Conservation (phyloP, 2,888 invertebrate species). For the Sericinus montela region DNA sequence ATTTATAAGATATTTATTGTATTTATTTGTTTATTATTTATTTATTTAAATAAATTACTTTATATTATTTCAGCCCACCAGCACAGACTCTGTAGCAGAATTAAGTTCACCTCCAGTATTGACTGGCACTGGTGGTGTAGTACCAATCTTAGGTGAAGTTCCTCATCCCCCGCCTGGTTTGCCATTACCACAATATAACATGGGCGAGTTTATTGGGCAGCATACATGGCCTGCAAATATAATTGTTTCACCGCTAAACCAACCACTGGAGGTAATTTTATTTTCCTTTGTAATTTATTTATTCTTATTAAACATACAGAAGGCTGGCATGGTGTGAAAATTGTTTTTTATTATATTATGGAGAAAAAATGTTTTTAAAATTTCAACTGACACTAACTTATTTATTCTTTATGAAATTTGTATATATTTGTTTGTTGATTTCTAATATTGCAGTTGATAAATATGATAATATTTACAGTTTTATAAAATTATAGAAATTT, state of each 20-base stretch:
- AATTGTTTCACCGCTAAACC: slow-evolving; percentile 64
- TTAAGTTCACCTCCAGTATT: slow-evolving; percentile 61
- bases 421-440: no score
- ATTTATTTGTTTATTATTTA: no score
- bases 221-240: slow-evolving; percentile 70
- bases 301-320: no score
- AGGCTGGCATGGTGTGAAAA: no score
- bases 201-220: slow-evolving; percentile 67
- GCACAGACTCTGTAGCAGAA: slow-evolving; percentile 57
- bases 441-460: no score
- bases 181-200: slow-evolving; percentile 68
- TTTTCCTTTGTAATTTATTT: background rate
- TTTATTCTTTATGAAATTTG: no score
- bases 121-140: slow-evolving; percentile 46
- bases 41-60: background rate
- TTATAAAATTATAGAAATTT: no score
- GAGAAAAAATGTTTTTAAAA: no score
- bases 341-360: no score
- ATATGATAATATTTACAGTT: no score
- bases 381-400: no score
- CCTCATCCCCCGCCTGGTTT: slow-evolving; percentile 69
- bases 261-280: slow-evolving; percentile 68
- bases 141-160: slow-evolving; percentile 60
- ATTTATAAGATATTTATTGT: no score
- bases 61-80: slow-evolving; percentile 50